A percentile compares a stretch with the other conserved stretches of the same genome.
Evolutionary conservation across 1,140 invertebrate genomes (phyloP).

Genomic region (Rhopalosiphum padi): DNA sequence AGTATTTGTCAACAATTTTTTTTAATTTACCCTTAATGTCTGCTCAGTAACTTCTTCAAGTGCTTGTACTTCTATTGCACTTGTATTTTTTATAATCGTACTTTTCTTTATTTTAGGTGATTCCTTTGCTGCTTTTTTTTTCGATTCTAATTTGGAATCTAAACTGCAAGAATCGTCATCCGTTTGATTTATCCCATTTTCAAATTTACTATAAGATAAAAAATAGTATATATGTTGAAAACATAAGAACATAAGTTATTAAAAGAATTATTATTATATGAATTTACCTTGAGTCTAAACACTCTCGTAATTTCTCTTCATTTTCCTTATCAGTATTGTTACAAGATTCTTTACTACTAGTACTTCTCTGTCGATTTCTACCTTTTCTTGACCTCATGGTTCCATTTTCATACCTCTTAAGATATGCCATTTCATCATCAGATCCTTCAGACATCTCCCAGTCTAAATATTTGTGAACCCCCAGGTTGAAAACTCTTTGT

Average conservation of each 20-base stretch:
- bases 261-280: not conserved
- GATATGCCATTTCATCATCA: conserved; percentile 65
- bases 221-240: not conserved
- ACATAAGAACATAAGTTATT: not conserved
- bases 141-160: conserved; percentile 60
- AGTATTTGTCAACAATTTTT: not conserved
- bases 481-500: conserved; percentile 78
- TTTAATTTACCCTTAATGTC: conserved; percentile 73
- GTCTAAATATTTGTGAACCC: conserved; percentile 81
- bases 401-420: conserved; percentile 62
- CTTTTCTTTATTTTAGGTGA: conserved; percentile 62
- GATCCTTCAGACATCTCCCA: conserved; percentile 80
- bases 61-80: conserved; percentile 74
- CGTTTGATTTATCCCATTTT: conserved; percentile 44
- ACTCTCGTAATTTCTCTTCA: conserved; percentile 58
- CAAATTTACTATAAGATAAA: conserved; percentile 47
- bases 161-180: conserved; percentile 58
- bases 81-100: conserved; percentile 60
- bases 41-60: conserved; percentile 80
- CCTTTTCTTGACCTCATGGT: conserved; percentile 62
- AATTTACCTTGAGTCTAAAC: conserved; percentile 37
- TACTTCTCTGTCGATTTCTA: conserved; percentile 60
- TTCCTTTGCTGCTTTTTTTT: conserved; percentile 64
- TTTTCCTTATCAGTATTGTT: conserved; percentile 63
- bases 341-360: conserved; percentile 63